Base-by-base conservation (phyloP, 1,140 invertebrate species). In the Plodia interpunctella region DNA sequence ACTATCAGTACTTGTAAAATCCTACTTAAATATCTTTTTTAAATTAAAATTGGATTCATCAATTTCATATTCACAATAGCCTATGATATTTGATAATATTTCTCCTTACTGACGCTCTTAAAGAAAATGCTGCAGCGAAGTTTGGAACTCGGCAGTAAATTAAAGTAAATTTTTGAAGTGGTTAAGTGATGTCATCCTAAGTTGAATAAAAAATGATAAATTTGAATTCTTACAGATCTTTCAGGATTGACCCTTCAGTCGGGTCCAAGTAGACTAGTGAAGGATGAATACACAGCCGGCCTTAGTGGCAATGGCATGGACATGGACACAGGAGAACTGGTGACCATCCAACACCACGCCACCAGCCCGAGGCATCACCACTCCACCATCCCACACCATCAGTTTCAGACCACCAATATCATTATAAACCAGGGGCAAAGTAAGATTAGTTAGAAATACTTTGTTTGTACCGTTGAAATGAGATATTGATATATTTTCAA, bases 281-380 rank as follows among this genome's bases (percentile, higher is more conserved):
- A 94, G 90, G 96, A 97, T 91, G 96, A 97, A 85, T 97, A 97
- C 83, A 94, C 93, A 18, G 94, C 95, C 35, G 94, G 94, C 20
- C 91, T 93, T 8, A 90, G 93, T 38, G 91, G 90, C 75, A 72
- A 91, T 83, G 76, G 92, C 49, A 95, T 96, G 94, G 95, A 95
- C 60, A 94, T 96, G 67, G 95, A 95, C 74, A 92, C 91, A 15
- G 94, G 94, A 50, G 91, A 92, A 62, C 88, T 93, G 61, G 92
- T 92, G 32, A 96, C 96, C 2, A 95, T 97, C 60, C 95, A 97
- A 70, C 95, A 97, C 87, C 95, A 96, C 88, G 95, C 95, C 38
- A 93, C 94, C 6, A 88, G 88, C 44, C 88, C 90, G 0, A 66
- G 87, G 19, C 90, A 88, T 52, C 90, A 88, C 35, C 88, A 90